These are phyloP conservation scores for Mallotus villosus DNA, from an alignment of 2,797 vertebrate species.

Conservation along the genomic window DNA sequence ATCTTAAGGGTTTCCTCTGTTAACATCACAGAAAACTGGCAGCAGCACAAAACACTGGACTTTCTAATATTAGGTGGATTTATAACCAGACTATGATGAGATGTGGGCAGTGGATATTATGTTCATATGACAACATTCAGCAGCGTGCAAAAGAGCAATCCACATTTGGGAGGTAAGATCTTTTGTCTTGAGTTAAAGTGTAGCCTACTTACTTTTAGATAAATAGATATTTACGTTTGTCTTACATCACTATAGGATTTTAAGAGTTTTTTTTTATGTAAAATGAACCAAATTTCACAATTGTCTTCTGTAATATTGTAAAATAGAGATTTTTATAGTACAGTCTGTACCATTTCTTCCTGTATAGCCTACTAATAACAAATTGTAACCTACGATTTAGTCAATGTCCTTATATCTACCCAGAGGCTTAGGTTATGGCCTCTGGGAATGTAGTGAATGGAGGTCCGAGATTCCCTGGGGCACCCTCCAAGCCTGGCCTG, in stretches of 20 bases:
- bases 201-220: too few relatives aligned
- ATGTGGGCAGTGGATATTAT: slow-evolving; percentile 5
- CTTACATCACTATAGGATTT: neutral
- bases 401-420: neutral
- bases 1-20: slow-evolving; percentile 51
- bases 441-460: slow-evolving; percentile 20
- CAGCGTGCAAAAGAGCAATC: slow-evolving; percentile 26
- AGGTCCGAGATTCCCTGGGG: slow-evolving; percentile 18
- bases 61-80: slow-evolving; percentile 3
- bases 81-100: slow-evolving; percentile 6
- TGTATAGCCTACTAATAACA: too few relatives aligned
- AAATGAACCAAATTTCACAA: neutral
- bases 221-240: slow-evolving; percentile 1
- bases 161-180: slow-evolving; percentile 55
- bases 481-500: slow-evolving; percentile 16
- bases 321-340: neutral
- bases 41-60: neutral
- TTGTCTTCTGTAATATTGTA: slow-evolving; percentile 1
- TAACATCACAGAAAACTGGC: slow-evolving; percentile 37
- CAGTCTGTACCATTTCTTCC: neutral
- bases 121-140: slow-evolving; percentile 3
- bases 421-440: slow-evolving; percentile 27
- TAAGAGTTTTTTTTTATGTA: neutral
- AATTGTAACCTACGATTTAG: neutral
- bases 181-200: slow-evolving; percentile 16